phyloP scores from a whole-genome alignment of 2,797 vertebrate genomes.

The Holocentrus rufus region DNA sequence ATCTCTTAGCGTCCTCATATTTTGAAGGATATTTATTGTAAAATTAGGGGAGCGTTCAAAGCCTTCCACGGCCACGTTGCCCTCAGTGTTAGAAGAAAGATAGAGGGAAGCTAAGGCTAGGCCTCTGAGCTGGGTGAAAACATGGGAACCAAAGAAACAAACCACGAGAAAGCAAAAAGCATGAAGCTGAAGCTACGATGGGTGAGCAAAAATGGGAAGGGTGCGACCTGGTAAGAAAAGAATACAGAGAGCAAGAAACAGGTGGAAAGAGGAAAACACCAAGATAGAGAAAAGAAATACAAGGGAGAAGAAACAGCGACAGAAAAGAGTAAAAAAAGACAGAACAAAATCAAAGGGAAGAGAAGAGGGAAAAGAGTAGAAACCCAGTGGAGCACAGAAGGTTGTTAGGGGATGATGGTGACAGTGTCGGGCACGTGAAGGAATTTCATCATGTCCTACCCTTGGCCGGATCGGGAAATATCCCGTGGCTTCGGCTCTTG shows the following conservation, averaged over 20 bases:
- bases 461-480: constrained; percentile 98
- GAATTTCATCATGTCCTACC: constrained; percentile 83
- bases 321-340: constrained; percentile 26
- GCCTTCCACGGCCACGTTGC: constrained; percentile 75
- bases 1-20: constrained; percentile 32
- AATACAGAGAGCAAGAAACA: constrained; percentile 34
- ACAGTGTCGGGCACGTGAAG: constrained; percentile 43
- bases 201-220: constrained; percentile 54
- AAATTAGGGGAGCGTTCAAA: constrained; percentile 61
- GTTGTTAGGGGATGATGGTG: constrained; percentile 39
- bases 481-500: constrained; percentile 97
- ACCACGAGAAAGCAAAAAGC: constrained; percentile 76
- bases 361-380: constrained; percentile 28
- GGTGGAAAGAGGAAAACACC: constrained; percentile 37
- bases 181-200: constrained; percentile 77
- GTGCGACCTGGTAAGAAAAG: constrained; percentile 22
- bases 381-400: constrained; percentile 22
- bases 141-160: constrained; percentile 72
- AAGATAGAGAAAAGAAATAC: constrained; percentile 24
- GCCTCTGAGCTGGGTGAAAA: constrained; percentile 69
- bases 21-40: constrained; percentile 46
- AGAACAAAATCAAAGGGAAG: constrained; percentile 35
- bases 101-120: constrained; percentile 65
- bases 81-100: constrained; percentile 52
- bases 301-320: constrained; percentile 39